A percentile compares a stretch with the other conserved stretches of the same genome.
These are phyloP conservation scores for Eulimnadia texana DNA, from an alignment of 1,140 invertebrate genomes.

Conservation along the genomic window DNA sequence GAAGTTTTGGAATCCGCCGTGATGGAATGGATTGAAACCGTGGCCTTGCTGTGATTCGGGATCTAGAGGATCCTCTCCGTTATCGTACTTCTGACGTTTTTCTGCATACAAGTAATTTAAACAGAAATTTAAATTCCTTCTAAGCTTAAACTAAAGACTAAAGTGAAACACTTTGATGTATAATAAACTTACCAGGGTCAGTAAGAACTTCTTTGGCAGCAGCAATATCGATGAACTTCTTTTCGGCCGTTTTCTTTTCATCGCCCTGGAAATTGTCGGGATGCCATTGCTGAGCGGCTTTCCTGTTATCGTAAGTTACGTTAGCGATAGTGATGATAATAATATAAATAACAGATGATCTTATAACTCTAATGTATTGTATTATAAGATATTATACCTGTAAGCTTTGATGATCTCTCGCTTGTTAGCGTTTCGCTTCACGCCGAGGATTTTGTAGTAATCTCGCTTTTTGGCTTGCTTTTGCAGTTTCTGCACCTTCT, in stretches of 20 bases:
- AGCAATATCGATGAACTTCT: constrained; percentile 97
- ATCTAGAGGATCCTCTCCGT: constrained; percentile 92
- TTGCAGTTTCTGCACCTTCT: constrained; percentile 79
- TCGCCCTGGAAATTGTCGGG: constrained; percentile 89
- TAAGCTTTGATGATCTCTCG: constrained; percentile 92
- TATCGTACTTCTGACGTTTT: constrained; percentile 83
- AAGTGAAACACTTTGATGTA: background rate
- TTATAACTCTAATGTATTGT: background rate
- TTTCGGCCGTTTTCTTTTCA: constrained; percentile 89
- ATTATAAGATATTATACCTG: too few relatives aligned
- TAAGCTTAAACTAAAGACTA: background rate
- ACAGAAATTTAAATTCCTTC: background rate
- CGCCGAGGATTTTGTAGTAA: constrained; percentile 95
- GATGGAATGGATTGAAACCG: constrained; percentile 61
- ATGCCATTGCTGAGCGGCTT: constrained; percentile 96
- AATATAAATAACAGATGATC: background rate
- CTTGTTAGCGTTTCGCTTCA: constrained; percentile 73
- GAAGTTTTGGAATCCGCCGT: constrained; percentile 63
- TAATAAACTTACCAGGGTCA: constrained; percentile 39
- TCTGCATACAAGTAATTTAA: constrained; percentile 43
- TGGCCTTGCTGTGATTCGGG: constrained; percentile 59
- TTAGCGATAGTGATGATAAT: too few relatives aligned
- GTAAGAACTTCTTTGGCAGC: constrained; percentile 92
- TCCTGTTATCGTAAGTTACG: too few relatives aligned
- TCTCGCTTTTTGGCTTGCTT: constrained; percentile 87